Conservation (phyloP, 1,140 invertebrate genomes). For the Arion vulgaris region DNA sequence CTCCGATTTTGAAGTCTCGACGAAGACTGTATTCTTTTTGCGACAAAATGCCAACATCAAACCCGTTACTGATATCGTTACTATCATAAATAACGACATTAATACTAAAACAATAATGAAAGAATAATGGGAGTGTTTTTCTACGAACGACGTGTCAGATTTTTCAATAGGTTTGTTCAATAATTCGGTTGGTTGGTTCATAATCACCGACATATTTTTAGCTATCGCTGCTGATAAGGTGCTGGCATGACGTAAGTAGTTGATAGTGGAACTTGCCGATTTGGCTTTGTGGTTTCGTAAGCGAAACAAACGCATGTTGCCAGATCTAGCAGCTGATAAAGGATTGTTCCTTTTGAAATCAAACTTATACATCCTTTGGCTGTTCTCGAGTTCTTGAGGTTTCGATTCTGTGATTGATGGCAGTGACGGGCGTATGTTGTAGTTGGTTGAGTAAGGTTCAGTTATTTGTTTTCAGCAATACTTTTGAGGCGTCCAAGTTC, state of each 20-base stretch:
- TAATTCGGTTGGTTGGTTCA: slow-evolving; percentile 14
- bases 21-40: slow-evolving; percentile 69
- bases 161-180: not conserved
- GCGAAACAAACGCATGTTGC: not conserved
- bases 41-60: slow-evolving; percentile 65
- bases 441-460: no score
- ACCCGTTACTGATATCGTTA: slow-evolving; percentile 61
- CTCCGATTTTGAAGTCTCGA: slow-evolving; percentile 54
- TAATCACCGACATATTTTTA: slow-evolving; percentile 13
- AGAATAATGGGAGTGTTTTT: slow-evolving; percentile 46
- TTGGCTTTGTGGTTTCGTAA: no score
- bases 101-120: slow-evolving; percentile 55
- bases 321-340: not conserved
- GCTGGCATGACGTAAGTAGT: slow-evolving; percentile 21
- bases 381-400: no score
- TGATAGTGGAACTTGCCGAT: not conserved
- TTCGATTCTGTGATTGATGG: no score
- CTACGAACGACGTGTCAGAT: not conserved
- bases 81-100: slow-evolving; percentile 61
- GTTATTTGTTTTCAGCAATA: no score
- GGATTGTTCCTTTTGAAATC: not conserved
- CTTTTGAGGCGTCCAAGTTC: no score
- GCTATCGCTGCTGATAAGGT: slow-evolving; percentile 12
- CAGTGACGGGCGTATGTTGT: no score
- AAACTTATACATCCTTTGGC: not conserved